A percentile compares a stretch with the other conserved stretches of the same genome.
phyloP scores from a whole-genome alignment of 2,888 invertebrate genomes.

The Chesias legatella region DNA sequence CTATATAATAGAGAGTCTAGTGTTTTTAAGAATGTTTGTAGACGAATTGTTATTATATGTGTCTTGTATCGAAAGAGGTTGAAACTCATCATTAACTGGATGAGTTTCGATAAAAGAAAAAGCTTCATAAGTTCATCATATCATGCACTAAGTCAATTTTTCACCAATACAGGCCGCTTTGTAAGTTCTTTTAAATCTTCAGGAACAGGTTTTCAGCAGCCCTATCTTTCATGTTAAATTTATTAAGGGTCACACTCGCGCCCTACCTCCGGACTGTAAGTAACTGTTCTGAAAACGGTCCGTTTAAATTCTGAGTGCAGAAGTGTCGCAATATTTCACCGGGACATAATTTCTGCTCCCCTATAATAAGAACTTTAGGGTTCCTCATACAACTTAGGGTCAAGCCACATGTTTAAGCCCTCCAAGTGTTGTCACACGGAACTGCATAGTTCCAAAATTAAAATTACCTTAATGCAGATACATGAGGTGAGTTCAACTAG shows the following conservation, averaged over 20 bases:
- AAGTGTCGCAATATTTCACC: slow-evolving; percentile 73
- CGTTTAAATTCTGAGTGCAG: slow-evolving; percentile 71
- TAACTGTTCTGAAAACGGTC: slow-evolving; percentile 65
- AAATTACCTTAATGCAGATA: too few species aligned
- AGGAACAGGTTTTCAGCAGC: slow-evolving; percentile 59
- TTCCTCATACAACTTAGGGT: slow-evolving; percentile 22
- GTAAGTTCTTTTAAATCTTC: slow-evolving; percentile 30
- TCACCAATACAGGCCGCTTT: slow-evolving; percentile 2
- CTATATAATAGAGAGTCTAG: too few species aligned
- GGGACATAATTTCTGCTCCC: slow-evolving; percentile 68
- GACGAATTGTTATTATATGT: too few species aligned
- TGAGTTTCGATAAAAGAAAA: too few species aligned
- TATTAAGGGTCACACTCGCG: slow-evolving; percentile 69
- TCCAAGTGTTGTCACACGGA: slow-evolving; percentile 26
- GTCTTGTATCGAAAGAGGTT: too few species aligned
- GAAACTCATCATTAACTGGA: too few species aligned
- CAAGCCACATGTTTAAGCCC: slow-evolving; percentile 27
- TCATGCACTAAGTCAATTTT: too few species aligned
- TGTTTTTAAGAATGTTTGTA: too few species aligned
- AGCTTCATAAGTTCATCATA: too few species aligned
- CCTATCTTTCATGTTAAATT: slow-evolving; percentile 64
- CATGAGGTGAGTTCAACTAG: too few species aligned
- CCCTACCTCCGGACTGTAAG: slow-evolving; percentile 59
- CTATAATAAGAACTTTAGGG: slow-evolving; percentile 66
- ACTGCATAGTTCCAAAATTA: background rate